Evolutionary conservation across 2,113 vertebrate species (phyloP).

Genomic region (Prinia subflava): DNA sequence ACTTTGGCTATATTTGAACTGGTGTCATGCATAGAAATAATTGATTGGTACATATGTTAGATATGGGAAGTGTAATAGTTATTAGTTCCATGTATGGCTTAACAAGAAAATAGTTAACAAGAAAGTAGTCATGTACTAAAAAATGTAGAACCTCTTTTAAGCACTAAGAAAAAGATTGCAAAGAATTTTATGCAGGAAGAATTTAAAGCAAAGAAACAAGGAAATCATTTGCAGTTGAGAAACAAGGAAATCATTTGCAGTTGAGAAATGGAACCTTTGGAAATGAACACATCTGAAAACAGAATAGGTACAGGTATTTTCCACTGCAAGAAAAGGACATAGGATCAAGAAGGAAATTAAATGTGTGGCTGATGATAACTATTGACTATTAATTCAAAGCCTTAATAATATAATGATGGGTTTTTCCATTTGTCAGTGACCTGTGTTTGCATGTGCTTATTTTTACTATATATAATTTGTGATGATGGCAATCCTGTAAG

Average conservation of each 20-base stretch:
- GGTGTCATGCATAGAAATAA: background rate
- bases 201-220: background rate
- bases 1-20: background rate
- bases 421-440: background rate
- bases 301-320: background rate
- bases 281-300: background rate
- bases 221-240: background rate
- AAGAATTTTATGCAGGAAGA: background rate
- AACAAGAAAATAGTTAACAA: background rate
- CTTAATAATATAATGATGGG: background rate
- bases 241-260: background rate
- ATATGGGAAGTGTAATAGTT: background rate
- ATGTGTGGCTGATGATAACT: background rate
- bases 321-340: background rate
- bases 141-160: background rate
- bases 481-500: background rate
- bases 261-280: background rate
- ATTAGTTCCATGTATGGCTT: background rate
- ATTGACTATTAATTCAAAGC: background rate
- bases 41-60: background rate
- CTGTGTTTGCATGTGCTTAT: background rate
- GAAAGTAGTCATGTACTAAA: background rate
- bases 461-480: background rate
- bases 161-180: background rate
- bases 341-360: background rate